Conservation (phyloP, 2,888 invertebrate genomes). For the Clostera curtula region DNA sequence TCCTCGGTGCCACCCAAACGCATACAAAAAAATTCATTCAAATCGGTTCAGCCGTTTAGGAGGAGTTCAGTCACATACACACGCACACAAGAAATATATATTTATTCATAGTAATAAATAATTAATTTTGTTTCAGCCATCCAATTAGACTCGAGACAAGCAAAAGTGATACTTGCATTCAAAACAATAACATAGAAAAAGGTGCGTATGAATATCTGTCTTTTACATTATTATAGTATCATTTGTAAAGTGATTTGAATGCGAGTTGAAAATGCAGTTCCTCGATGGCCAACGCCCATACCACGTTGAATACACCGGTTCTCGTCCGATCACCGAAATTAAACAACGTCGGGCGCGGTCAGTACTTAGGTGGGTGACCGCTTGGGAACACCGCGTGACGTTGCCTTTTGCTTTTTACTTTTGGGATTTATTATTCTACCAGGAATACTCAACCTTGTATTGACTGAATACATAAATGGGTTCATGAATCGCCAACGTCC, state of each 20-base stretch:
- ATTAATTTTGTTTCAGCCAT: slow-evolving; percentile 31
- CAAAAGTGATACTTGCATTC: slow-evolving; percentile 43
- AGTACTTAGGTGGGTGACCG: slow-evolving; percentile 71
- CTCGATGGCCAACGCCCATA: slow-evolving; percentile 57
- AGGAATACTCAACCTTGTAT: too few relatives aligned
- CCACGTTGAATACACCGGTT: slow-evolving; percentile 65
- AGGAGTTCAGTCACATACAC: too few relatives aligned
- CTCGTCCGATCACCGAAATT: slow-evolving; percentile 71
- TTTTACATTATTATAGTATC: too few relatives aligned
- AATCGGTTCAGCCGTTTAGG: too few relatives aligned
- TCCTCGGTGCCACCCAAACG: too few relatives aligned
- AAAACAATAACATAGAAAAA: slow-evolving; percentile 26
- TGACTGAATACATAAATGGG: background rate
- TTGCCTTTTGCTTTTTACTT: too few relatives aligned
- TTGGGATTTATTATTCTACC: too few relatives aligned
- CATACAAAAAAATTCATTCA: too few relatives aligned
- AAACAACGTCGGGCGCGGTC: slow-evolving; percentile 67
- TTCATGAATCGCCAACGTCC: slow-evolving; percentile 34
- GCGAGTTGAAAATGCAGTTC: too few relatives aligned
- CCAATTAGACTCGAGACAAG: slow-evolving; percentile 34
- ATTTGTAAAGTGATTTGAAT: too few relatives aligned
- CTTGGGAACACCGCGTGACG: slow-evolving; percentile 61
- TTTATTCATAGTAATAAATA: slow-evolving; percentile 1
- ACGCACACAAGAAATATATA: too few relatives aligned
- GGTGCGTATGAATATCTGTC: too few relatives aligned